A percentile compares a stretch with the other conserved stretches of the same genome.
Conservation (phyloP, 2,797 vertebrate genomes). For the Margarornis squamiger region DNA sequence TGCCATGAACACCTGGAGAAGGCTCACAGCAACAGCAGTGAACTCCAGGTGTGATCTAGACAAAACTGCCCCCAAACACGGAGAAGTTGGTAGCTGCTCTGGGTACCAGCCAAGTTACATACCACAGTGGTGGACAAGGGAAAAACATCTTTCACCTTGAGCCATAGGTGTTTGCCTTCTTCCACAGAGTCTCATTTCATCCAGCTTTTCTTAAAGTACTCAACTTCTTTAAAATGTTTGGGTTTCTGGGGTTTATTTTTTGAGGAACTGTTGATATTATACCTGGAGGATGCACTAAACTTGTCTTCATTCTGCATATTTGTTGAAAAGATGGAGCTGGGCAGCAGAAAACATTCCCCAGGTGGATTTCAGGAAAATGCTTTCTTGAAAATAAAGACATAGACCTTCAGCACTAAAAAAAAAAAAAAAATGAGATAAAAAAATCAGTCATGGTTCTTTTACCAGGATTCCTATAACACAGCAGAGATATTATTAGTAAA, state of each 20-base stretch:
- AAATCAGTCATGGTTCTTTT: not conserved
- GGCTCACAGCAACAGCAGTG: not conserved
- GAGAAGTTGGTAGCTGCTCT: not conserved
- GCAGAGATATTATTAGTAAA: conserved; percentile 48
- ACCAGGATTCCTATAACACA: conserved; percentile 42
- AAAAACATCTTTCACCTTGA: not conserved
- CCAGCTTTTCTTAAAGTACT: not conserved
- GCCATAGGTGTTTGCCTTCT: not conserved
- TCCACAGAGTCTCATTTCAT: not conserved
- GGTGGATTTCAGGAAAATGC: not conserved
- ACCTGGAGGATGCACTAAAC: not conserved
- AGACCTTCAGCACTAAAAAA: conserved; percentile 21
- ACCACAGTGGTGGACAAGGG: fast-evolving
- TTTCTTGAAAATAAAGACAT: conserved; percentile 8
- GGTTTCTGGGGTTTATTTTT: not conserved
- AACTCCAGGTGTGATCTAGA: not conserved
- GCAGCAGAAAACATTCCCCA: not conserved
- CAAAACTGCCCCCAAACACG: not conserved
- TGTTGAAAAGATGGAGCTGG: not conserved
- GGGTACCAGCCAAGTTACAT: not conserved
- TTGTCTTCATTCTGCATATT: not conserved
- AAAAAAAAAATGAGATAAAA: not conserved
- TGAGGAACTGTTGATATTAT: not conserved
- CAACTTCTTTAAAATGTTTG: not conserved
- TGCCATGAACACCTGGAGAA: not conserved